Conservation (phyloP, 2,888 invertebrate species). For the Leucoma salicis region DNA sequence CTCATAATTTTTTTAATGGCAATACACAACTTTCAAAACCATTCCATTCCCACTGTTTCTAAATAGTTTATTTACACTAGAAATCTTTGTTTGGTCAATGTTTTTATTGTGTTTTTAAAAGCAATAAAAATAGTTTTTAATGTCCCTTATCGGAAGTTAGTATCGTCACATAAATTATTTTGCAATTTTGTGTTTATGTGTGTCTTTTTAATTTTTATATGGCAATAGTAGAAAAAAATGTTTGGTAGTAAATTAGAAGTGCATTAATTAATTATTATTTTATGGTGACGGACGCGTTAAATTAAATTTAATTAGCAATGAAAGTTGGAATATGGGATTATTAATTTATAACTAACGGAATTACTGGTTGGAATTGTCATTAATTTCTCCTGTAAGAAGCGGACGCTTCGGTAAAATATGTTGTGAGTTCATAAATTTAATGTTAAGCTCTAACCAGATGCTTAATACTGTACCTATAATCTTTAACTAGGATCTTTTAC, state of each 20-base stretch:
- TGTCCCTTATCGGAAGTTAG: slow-evolving; percentile 45
- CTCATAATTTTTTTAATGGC: slow-evolving; percentile 71
- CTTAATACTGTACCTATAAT: too few species aligned
- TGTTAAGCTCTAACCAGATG: too few species aligned
- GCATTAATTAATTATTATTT: slow-evolving; percentile 25
- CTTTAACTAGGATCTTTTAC: too few species aligned
- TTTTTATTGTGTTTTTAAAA: slow-evolving; percentile 64
- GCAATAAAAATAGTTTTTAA: slow-evolving; percentile 55
- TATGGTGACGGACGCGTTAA: slow-evolving; percentile 10
- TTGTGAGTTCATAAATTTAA: background rate
- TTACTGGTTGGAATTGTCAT: background rate
- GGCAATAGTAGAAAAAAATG: slow-evolving; percentile 7
- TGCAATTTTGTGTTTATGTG: slow-evolving; percentile 39
- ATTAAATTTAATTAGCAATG: slow-evolving; percentile 2
- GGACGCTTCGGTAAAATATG: background rate
- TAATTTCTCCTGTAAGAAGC: background rate
- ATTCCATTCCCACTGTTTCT: slow-evolving; percentile 57
- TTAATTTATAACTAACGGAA: slow-evolving; percentile 2
- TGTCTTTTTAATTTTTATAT: slow-evolving; percentile 17
- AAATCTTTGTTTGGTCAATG: slow-evolving; percentile 58
- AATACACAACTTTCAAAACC: slow-evolving; percentile 48
- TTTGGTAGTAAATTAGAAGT: slow-evolving; percentile 21
- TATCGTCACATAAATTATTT: slow-evolving; percentile 45
- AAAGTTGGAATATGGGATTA: background rate
- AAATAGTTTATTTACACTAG: slow-evolving; percentile 59